Evolutionary conservation across 2,888 invertebrate species (phyloP).

Genomic region (Arctia plantaginis): DNA sequence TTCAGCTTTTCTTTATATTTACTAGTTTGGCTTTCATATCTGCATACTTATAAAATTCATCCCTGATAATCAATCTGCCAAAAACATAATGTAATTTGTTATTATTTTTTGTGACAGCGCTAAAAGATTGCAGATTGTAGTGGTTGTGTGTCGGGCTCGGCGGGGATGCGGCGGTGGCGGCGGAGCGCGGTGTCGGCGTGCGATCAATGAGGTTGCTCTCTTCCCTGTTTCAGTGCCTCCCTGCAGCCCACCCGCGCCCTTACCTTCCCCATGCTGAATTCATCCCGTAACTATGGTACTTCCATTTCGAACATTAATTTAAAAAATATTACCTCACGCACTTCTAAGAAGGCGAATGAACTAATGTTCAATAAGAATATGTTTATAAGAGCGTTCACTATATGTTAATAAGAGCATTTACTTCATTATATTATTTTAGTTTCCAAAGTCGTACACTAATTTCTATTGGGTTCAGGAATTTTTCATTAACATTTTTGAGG

Average conservation of each 20-base stretch:
- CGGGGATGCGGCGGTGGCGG: conserved; percentile 46
- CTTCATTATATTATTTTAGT: conserved; percentile 36
- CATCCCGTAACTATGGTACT: conserved; percentile 71
- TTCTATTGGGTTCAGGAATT: conserved; percentile 13
- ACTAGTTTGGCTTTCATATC: not conserved
- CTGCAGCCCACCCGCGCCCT: conserved; percentile 53
- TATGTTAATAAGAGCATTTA: conserved; percentile 7
- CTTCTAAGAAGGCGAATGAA: conserved; percentile 34
- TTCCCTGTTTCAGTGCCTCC: conserved; percentile 56
- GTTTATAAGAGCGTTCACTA: conserved; percentile 32
- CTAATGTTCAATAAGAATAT: conserved; percentile 41
- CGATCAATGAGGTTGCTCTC: conserved; percentile 83
- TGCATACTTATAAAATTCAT: not conserved
- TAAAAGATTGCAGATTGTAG: conserved; percentile 59
- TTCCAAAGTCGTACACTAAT: conserved; percentile 25
- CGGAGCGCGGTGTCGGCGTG: conserved; percentile 71
- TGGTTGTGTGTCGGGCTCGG: conserved; percentile 70
- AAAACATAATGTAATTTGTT: conserved; percentile 18
- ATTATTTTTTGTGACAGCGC: conserved; percentile 54
- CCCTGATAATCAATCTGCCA: conserved; percentile 4
- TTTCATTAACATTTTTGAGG: conserved; percentile 20
- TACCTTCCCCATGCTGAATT: conserved; percentile 60
- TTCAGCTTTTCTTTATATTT: not conserved
- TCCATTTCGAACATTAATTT: conserved; percentile 72
- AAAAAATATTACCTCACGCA: conserved; percentile 62